Percentiles rank a stretch among this genome's conserved stretches.
phyloP scores from a whole-genome alignment of 1,140 invertebrate genomes.

The Manduca sexta region DNA sequence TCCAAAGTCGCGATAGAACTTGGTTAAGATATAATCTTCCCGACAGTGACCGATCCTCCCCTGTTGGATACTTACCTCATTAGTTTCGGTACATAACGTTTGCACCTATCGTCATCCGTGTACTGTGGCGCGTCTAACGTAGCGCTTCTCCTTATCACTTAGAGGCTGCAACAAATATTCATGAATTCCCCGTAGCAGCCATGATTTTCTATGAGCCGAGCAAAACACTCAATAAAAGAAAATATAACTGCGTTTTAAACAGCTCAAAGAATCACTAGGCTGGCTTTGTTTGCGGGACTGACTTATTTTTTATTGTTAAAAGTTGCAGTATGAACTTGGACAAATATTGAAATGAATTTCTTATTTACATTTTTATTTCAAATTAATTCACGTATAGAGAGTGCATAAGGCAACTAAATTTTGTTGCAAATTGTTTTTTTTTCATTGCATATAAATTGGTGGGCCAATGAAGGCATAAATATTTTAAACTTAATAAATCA shows the following conservation, averaged over 20 bases:
- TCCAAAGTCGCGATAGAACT: too few relatives aligned
- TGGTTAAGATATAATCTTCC: too few relatives aligned
- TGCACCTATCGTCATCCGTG: constrained; percentile 38
- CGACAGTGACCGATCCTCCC: not conserved
- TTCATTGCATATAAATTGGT: too few relatives aligned
- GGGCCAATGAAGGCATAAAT: too few relatives aligned
- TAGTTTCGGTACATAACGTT: constrained; percentile 23
- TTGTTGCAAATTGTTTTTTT: too few relatives aligned
- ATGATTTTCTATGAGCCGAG: constrained; percentile 42
- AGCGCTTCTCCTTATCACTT: constrained; percentile 56
- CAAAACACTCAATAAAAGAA: constrained; percentile 2
- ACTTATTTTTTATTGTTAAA: too few relatives aligned
- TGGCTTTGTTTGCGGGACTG: constrained; percentile 6
- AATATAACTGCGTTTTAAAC: constrained; percentile 4
- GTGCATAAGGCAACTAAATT: too few relatives aligned
- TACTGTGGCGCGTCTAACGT: constrained; percentile 42
- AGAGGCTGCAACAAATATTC: constrained; percentile 73
- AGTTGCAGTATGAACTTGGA: too few relatives aligned
- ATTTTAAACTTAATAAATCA: too few relatives aligned
- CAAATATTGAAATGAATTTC: too few relatives aligned
- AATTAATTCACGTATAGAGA: too few relatives aligned
- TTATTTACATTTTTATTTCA: too few relatives aligned
- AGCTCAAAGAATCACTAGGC: constrained; percentile 43
- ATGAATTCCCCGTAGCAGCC: constrained; percentile 63
- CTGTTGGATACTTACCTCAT: constrained; percentile 49